These are phyloP conservation scores for Nephila pilipes DNA, from an alignment of 1,140 invertebrate species.

Conservation along the genomic window DNA sequence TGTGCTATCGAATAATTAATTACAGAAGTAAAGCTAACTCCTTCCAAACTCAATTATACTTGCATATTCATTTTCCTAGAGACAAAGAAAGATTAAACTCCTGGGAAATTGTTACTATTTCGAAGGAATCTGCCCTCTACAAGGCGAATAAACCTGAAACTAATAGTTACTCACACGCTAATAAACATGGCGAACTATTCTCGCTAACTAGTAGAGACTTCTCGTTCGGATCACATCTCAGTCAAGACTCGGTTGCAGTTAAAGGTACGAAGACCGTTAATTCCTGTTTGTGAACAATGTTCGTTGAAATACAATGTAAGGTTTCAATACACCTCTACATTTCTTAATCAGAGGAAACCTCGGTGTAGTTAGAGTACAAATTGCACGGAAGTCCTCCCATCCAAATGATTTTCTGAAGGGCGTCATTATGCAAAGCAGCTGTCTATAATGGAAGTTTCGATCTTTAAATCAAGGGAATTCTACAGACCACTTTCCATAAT, in stretches of 20 bases:
- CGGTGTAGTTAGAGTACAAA: not conserved
- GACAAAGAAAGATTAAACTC: not conserved
- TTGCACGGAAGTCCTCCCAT: not conserved
- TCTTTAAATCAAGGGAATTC: not conserved
- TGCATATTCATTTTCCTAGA: not conserved
- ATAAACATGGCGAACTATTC: not conserved
- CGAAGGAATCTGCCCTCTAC: not conserved
- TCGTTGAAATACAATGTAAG: not conserved
- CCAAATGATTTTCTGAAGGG: not conserved
- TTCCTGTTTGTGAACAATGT: not conserved
- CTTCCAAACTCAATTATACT: not conserved
- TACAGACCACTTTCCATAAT: no score
- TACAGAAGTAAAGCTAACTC: not conserved
- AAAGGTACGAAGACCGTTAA: not conserved
- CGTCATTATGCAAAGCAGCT: not conserved
- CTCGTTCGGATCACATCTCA: not conserved
- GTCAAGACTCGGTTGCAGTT: not conserved
- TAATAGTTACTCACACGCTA: not conserved
- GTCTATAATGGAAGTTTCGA: not conserved
- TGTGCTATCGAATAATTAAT: not conserved
- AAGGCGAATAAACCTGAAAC: not conserved
- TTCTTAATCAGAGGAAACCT: not conserved
- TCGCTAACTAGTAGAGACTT: constrained; percentile 1
- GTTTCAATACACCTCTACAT: not conserved
- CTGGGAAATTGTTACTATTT: not conserved